Conservation (phyloP, 1,140 invertebrate species). For the Octopus sinensis region DNA sequence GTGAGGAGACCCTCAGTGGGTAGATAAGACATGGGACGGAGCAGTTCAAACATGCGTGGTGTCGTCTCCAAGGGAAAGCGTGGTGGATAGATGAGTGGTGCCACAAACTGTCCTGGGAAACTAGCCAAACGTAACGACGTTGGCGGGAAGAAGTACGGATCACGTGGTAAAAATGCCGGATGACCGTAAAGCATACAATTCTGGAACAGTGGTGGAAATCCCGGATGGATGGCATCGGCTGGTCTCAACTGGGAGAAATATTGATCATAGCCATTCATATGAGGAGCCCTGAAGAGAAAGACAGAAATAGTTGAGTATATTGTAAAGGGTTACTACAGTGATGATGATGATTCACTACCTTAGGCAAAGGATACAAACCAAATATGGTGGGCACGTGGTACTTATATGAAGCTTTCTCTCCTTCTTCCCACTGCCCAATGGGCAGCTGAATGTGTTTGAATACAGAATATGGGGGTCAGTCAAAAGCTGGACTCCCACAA, state of each 20-base stretch:
- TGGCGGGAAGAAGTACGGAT: constrained; percentile 4
- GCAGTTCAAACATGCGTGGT: background rate
- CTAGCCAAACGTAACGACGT: background rate
- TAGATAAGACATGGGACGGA: background rate
- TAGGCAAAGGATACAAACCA: no score
- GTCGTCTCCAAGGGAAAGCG: background rate
- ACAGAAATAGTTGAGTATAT: no score
- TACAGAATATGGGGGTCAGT: no score
- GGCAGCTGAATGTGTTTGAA: no score
- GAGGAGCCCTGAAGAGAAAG: background rate
- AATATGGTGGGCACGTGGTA: no score
- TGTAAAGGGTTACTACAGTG: no score
- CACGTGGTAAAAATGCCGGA: constrained; percentile 3
- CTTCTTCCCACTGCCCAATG: no score
- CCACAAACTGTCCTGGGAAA: background rate
- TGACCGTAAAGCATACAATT: constrained; percentile 11
- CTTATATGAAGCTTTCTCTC: no score
- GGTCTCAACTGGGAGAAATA: background rate
- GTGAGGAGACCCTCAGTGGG: background rate
- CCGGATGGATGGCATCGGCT: background rate
- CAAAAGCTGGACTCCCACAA: no score
- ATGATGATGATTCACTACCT: no score
- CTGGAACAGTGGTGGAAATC: background rate
- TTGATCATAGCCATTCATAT: background rate
- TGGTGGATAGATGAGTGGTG: background rate